phyloP scores from a whole-genome alignment of 1,140 invertebrate species.

The Brachionus plicatilis region DNA sequence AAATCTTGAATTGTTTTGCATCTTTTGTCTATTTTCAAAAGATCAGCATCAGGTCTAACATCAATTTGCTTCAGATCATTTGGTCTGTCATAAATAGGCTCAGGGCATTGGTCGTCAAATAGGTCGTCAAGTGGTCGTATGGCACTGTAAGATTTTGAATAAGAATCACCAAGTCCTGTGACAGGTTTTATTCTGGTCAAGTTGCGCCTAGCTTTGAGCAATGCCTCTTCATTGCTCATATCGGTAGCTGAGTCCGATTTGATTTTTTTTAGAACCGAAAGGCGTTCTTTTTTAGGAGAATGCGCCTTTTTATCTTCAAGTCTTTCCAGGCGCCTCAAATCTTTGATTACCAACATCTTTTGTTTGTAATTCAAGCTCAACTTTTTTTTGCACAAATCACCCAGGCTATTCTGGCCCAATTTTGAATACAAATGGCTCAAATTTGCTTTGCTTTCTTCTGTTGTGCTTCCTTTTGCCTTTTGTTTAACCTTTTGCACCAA shows the following conservation, averaged over 20 bases:
- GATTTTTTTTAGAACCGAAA: neutral
- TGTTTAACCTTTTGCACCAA: neutral
- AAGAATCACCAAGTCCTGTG: neutral
- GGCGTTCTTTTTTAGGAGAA: neutral
- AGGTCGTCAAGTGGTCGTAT: neutral
- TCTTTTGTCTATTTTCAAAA: neutral
- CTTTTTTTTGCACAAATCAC: neutral
- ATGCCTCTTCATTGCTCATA: neutral
- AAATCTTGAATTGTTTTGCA: neutral
- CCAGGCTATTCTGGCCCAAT: neutral
- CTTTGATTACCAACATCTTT: neutral
- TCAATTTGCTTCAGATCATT: neutral
- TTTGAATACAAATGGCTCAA: neutral
- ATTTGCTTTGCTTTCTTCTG: neutral
- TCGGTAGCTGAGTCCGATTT: neutral
- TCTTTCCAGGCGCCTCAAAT: neutral
- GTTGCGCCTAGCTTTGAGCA: neutral
- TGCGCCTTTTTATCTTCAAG: neutral
- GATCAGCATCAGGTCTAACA: neutral
- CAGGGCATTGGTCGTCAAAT: neutral
- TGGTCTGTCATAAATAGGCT: slow-evolving; percentile 6
- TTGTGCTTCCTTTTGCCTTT: neutral
- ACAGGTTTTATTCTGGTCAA: neutral
- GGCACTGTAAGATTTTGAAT: neutral
- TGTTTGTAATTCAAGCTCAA: neutral